phyloP scores from a whole-genome alignment of 92 coral and sea anemone species.

The Paragorgia papillata region DNA sequence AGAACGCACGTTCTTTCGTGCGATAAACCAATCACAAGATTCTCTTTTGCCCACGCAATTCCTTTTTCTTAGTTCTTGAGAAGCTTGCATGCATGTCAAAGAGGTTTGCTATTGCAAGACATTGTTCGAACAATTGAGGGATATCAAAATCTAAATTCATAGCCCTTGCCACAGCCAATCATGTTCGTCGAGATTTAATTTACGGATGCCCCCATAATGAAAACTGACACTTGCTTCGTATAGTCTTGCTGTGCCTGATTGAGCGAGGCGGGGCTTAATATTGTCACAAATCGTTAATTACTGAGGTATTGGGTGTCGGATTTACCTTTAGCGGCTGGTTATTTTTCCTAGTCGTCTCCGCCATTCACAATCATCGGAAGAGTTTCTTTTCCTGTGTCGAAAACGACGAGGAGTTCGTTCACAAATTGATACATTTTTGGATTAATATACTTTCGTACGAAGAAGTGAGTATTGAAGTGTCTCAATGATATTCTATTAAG shows the following conservation, averaged over 20 bases:
- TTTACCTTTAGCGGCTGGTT: not conserved
- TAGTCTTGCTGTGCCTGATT: conserved; percentile 41
- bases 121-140: conserved; percentile 9
- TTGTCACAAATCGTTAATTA: conserved; percentile 45
- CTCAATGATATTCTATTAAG: conserved; percentile 9
- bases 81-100: not conserved
- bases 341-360: not conserved
- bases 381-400: not conserved
- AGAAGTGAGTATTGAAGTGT: conserved; percentile 22
- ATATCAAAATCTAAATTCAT: conserved; percentile 14
- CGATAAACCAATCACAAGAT: conserved; percentile 3
- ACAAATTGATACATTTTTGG: not conserved
- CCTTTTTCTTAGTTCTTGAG: not conserved
- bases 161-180: conserved; percentile 26
- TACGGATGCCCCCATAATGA: conserved; percentile 28
- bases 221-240: conserved; percentile 19
- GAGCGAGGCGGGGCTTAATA: conserved; percentile 42
- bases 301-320: conserved; percentile 31
- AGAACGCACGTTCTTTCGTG: not conserved
- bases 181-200: not conserved
- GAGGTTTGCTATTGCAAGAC: not conserved
- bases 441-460: not conserved
- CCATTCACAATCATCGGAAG: not conserved
- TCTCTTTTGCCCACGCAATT: not conserved
- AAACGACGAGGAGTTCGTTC: not conserved